Conservation (phyloP, 2,888 invertebrate species). For the Villa cingulata region DNA sequence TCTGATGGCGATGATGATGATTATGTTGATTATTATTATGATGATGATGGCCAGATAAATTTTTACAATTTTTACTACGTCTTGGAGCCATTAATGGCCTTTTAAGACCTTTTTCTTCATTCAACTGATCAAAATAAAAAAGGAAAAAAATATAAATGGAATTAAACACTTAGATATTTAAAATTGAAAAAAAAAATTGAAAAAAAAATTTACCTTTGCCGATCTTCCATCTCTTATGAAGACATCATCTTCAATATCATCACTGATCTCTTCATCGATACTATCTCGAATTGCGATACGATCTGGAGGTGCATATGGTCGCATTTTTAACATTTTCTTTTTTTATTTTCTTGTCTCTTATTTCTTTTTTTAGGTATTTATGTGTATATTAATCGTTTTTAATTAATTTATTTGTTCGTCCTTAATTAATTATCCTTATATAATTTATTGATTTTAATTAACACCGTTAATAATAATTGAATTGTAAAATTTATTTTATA, state of each 20-base stretch:
- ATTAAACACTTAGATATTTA: background rate
- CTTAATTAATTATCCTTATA: too few relatives aligned
- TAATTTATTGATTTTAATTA: too few relatives aligned
- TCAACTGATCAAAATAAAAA: slow-evolving; percentile 34
- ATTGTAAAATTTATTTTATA: too few relatives aligned
- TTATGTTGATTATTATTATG: slow-evolving; percentile 6
- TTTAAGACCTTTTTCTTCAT: slow-evolving; percentile 55
- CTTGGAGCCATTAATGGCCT: slow-evolving; percentile 57
- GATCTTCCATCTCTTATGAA: slow-evolving; percentile 59
- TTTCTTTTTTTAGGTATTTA: too few relatives aligned
- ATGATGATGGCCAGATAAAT: background rate
- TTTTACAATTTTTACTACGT: slow-evolving; percentile 42
- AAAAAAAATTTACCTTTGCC: slow-evolving; percentile 38
- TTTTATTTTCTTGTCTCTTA: background rate
- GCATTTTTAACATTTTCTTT: slow-evolving; percentile 36
- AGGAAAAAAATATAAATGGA: slow-evolving; percentile 1
- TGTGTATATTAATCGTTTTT: too few relatives aligned
- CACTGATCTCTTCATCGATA: slow-evolving; percentile 56
- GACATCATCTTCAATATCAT: slow-evolving; percentile 65
- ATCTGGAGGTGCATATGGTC: slow-evolving; percentile 46
- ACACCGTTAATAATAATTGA: too few relatives aligned
- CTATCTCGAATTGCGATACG: slow-evolving; percentile 52
- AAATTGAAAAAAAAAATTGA: background rate
- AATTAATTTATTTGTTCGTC: too few relatives aligned
- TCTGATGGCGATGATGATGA: slow-evolving; percentile 33